phyloP scores from a whole-genome alignment of 2,113 vertebrate species.

The Rousettus leschenaultii region DNA sequence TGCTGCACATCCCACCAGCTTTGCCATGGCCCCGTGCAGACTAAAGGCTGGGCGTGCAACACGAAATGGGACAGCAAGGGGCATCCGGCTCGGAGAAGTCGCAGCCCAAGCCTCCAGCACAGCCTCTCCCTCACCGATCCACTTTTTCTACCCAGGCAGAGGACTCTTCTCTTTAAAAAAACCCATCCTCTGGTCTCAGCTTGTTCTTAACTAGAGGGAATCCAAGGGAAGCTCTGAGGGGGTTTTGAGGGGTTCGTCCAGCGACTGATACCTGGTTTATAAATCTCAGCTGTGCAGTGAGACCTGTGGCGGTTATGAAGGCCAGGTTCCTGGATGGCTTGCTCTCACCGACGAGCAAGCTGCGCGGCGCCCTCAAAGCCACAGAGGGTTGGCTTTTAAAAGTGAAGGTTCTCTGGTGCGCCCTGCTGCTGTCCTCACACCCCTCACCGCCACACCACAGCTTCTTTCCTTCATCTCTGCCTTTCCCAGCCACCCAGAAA shows the following conservation, averaged over 20 bases:
- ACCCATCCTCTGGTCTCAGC: neutral
- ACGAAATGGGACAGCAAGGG: neutral
- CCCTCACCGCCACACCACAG: constrained; percentile 37
- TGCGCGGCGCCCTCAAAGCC: constrained; percentile 73
- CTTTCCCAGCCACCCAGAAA: neutral
- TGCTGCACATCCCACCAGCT: neutral
- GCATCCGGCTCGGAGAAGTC: neutral
- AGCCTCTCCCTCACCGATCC: neutral
- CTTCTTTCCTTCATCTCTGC: neutral
- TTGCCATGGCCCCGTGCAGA: neutral
- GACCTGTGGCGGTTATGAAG: neutral
- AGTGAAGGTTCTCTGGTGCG: constrained; percentile 67
- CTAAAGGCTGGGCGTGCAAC: neutral
- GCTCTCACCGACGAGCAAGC: neutral
- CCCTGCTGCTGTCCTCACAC: constrained; percentile 15
- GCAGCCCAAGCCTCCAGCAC: neutral
- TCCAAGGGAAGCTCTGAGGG: neutral
- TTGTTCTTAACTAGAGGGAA: neutral
- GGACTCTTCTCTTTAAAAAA: neutral
- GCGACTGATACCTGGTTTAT: too few species aligned
- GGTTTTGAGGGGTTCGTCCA: neutral
- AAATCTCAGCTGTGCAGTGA: constrained; percentile 45
- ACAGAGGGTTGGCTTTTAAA: constrained; percentile 73
- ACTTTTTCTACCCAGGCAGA: neutral
- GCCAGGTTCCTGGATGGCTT: constrained; percentile 59